Evolutionary conservation across 2,888 invertebrate genomes (phyloP).

Genomic region (Himalopsyche kuldschensis): DNA sequence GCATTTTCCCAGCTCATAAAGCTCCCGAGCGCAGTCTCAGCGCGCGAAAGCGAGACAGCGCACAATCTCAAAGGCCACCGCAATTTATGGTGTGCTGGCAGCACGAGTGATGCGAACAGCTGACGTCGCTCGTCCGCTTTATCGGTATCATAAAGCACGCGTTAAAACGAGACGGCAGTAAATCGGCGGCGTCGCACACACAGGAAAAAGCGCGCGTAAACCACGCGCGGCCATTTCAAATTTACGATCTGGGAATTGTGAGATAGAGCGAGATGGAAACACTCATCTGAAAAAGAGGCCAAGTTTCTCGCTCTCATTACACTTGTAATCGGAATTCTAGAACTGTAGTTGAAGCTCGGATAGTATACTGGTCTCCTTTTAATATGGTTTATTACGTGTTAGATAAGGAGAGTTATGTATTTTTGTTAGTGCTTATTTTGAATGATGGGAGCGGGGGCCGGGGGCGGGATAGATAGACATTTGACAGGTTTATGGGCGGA

Average conservation of each 20-base stretch:
- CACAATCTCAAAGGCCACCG: constrained; percentile 34
- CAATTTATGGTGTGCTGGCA: constrained; percentile 33
- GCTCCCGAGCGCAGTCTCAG: constrained; percentile 15
- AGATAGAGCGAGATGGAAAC: constrained; percentile 54
- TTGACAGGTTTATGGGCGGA: constrained; percentile 62
- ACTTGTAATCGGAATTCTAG: constrained; percentile 4
- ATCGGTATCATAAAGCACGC: constrained; percentile 56
- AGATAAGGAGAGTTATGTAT: constrained; percentile 34
- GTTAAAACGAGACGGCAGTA: constrained; percentile 62
- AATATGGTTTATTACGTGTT: constrained; percentile 9
- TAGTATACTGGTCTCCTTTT: constrained; percentile 34
- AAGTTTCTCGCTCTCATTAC: constrained; percentile 2
- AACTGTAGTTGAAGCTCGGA: constrained; percentile 24
- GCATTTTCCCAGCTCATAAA: neutral
- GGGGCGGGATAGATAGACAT: constrained; percentile 23
- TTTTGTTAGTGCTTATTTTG: constrained; percentile 53
- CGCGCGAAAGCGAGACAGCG: constrained; percentile 20
- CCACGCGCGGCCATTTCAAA: constrained; percentile 64
- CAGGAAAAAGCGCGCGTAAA: constrained; percentile 59
- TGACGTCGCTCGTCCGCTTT: constrained; percentile 60
- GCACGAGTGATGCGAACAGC: constrained; percentile 50
- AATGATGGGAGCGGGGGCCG: constrained; percentile 42
- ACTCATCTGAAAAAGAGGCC: neutral
- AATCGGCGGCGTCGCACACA: constrained; percentile 47
- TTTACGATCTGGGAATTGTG: constrained; percentile 64